phyloP scores from a whole-genome alignment of 2,113 vertebrate genomes.

The Alethe diademata region DNA sequence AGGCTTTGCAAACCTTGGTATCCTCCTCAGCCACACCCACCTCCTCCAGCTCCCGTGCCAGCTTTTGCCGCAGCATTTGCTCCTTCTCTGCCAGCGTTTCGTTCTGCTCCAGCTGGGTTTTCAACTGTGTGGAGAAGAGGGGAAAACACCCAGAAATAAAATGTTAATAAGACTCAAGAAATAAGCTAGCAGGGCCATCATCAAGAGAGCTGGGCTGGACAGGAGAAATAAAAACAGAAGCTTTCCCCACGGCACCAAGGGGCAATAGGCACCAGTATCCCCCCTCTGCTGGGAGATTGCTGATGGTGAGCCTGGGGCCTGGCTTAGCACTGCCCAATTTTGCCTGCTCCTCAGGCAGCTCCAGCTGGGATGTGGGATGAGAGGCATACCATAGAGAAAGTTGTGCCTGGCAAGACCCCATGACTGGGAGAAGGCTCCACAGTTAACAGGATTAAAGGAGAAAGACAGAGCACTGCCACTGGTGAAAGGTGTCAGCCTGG shows the following conservation, averaged over 20 bases:
- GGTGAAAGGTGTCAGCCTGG: background rate
- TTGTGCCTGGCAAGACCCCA: background rate
- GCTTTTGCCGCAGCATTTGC: conserved; percentile 73
- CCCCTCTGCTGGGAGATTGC: background rate
- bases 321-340: background rate
- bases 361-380: background rate
- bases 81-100: conserved; percentile 74
- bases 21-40: conserved; percentile 17
- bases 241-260: background rate
- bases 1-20: background rate
- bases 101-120: conserved; percentile 76
- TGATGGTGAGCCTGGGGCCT: accelerated
- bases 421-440: background rate
- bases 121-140: conserved; percentile 69
- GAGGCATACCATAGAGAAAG: background rate
- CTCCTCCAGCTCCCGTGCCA: conserved; percentile 81
- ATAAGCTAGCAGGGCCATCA: background rate
- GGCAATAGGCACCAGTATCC: background rate
- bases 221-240: background rate
- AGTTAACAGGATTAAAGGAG: background rate
- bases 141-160: background rate
- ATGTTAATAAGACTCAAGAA: background rate
- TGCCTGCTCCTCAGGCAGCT: background rate
- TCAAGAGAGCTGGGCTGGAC: background rate
- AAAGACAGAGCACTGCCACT: background rate